A percentile compares a stretch with the other conserved stretches of the same genome.
phyloP scores from a whole-genome alignment of 2,888 invertebrate species.

The Xylocampa areola region DNA sequence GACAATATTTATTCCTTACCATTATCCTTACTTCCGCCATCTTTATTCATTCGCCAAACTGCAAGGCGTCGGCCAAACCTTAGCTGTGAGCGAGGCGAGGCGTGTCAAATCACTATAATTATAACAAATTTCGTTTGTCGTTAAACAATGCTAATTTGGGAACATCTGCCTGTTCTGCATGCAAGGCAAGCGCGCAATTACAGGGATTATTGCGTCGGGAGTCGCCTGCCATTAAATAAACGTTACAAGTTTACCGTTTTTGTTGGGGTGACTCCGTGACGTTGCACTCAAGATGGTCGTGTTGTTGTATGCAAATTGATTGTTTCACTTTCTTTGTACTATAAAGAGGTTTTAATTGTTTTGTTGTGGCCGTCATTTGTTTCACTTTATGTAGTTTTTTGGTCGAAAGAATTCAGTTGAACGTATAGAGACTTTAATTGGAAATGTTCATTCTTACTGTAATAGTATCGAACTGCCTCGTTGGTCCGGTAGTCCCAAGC shows the following conservation, averaged over 20 bases:
- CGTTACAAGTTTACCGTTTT: constrained; percentile 80
- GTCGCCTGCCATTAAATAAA: constrained; percentile 81
- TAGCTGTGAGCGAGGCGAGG: constrained; percentile 24
- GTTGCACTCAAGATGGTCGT: constrained; percentile 49
- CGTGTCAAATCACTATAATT: constrained; percentile 69
- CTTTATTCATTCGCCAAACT: constrained; percentile 36
- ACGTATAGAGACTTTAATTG: too few relatives aligned
- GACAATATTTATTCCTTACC: not conserved
- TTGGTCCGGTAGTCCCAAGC: too few relatives aligned
- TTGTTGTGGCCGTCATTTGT: too few relatives aligned
- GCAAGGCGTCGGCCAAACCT: constrained; percentile 25
- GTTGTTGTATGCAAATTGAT: constrained; percentile 55
- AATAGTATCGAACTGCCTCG: too few relatives aligned
- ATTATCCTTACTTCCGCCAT: constrained; percentile 25
- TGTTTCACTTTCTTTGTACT: constrained; percentile 40
- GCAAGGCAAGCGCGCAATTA: constrained; percentile 79
- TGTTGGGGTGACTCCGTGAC: constrained; percentile 64
- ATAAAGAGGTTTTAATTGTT: constrained; percentile 52
- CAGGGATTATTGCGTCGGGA: constrained; percentile 79
- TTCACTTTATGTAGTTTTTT: too few relatives aligned
- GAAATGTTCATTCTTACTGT: too few relatives aligned
- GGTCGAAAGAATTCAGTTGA: too few relatives aligned
- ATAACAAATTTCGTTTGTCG: constrained; percentile 75
- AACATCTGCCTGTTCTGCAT: constrained; percentile 84
- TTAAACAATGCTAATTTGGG: constrained; percentile 82